Conservation (phyloP, 2,888 invertebrate species). For the Limnephilus lunatus region DNA sequence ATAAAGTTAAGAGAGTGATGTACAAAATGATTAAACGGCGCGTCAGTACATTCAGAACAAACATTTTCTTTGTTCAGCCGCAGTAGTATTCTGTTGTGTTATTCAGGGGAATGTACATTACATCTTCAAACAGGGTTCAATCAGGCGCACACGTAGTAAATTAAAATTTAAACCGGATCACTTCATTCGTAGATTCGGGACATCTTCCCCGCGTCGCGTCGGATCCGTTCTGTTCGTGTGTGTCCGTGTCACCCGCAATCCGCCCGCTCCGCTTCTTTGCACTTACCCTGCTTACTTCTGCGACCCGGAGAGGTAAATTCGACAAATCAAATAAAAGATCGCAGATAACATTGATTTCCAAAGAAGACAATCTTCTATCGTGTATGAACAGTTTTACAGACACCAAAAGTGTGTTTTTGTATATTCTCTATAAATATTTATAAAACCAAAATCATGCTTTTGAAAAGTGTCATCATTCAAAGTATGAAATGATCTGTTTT, state of each 20-base stretch:
- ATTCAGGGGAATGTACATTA: neutral
- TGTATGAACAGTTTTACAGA: no score
- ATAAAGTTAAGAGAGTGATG: neutral
- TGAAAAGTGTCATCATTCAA: no score
- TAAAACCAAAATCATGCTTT: no score
- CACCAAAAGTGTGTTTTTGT: no score
- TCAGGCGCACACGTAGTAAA: conserved; percentile 57
- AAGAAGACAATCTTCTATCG: neutral
- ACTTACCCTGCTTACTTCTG: neutral
- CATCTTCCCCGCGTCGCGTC: conserved; percentile 12
- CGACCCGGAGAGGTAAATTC: neutral
- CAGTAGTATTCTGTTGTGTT: neutral
- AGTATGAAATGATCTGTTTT: no score
- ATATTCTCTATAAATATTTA: no score
- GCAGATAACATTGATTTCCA: neutral
- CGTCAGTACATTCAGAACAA: conserved; percentile 11
- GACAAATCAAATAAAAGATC: neutral
- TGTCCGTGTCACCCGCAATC: conserved; percentile 23
- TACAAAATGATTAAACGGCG: conserved; percentile 7
- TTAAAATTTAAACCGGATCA: conserved; percentile 57
- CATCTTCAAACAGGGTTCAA: conserved; percentile 36
- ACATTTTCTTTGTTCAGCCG: conserved; percentile 25
- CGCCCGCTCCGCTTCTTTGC: neutral
- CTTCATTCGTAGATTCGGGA: conserved; percentile 42
- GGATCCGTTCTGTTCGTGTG: neutral